Evolutionary conservation across 1,140 invertebrate genomes (phyloP).

Genomic region (Meteorus sp.): DNA sequence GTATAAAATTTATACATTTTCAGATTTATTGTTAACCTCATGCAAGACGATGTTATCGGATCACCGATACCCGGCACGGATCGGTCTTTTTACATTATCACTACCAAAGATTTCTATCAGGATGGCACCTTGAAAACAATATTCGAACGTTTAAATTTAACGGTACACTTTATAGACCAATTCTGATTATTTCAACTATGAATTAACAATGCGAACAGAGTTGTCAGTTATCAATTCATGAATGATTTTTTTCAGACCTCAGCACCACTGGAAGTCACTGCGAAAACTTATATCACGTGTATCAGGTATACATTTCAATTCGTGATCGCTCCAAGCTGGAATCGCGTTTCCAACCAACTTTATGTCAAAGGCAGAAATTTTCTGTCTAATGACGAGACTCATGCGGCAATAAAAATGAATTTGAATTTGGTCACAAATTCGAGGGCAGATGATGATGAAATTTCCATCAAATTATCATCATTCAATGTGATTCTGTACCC

Average conservation of each 20-base stretch:
- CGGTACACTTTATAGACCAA: too few relatives aligned
- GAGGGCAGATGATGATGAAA: neutral
- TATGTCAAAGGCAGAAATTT: constrained; percentile 16
- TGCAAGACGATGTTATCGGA: constrained; percentile 23
- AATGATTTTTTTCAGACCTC: constrained; percentile 18
- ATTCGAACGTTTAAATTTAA: constrained; percentile 21
- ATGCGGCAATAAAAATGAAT: constrained; percentile 8
- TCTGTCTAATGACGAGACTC: neutral
- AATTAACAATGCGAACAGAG: neutral
- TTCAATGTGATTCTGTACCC: neutral
- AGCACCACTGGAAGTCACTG: constrained; percentile 15
- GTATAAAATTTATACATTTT: neutral
- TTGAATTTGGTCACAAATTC: neutral
- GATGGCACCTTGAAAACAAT: constrained; percentile 5
- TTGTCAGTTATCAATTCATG: neutral
- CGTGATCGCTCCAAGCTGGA: constrained; percentile 22
- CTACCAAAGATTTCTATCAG: constrained; percentile 19
- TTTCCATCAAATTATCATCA: constrained; percentile 9
- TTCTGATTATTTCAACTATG: neutral
- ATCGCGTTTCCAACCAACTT: neutral
- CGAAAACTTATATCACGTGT: constrained; percentile 19
- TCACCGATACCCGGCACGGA: constrained; percentile 3
- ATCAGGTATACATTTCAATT: constrained; percentile 20
- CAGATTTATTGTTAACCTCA: constrained; percentile 19
- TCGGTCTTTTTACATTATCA: constrained; percentile 17